Evolutionary conservation across 2,888 invertebrate genomes (phyloP), one percentile per base, ranked within the genome.

Genomic region (Watsonalla binaria): DNA sequence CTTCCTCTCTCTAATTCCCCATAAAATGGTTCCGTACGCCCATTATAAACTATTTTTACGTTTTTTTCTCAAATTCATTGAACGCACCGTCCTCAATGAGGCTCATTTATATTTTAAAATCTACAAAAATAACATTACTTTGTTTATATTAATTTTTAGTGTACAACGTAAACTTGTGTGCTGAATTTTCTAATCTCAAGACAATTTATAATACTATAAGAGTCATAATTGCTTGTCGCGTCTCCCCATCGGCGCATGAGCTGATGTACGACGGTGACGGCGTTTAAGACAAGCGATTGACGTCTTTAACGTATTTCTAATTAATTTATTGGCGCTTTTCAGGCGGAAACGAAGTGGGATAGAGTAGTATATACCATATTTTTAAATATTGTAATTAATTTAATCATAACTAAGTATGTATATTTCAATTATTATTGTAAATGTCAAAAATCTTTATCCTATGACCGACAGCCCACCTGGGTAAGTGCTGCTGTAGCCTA

Each of bases 301-400:
- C 86, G 88, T 84, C 86, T 89, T 80, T 86, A 86, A 81, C 73
- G 82, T 60, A 70, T 68, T 70, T 80, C 75, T 85, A 84, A 88
- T 88, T 87, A 86, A 86, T 85, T 88, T 88, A 86, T 86, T 86
- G 81, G 84, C 85, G 86, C 84, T 87, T 86, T 82, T 76, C 68
- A 76, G 82, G 67, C 84, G 84, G 84, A 86, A 84, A 77, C 72
- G 53, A 54, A 75, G 70, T 69, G 59, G 52, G 33, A 56, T 84
- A 60, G 87, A 89, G 85, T 57, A 54, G 77, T 47, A 45, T 9
- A 49, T 53, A 45, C 35, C 37, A 13, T 24, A 24, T 24, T 35
- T 13, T 33, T 24, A 33, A 15, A 34, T n/a, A 39, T 45, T 9
- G 13, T 45, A 39, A 51, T 33, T 42, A 9, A 42, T 2, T 42